Base-by-base conservation (phyloP, 1,140 invertebrate genomes). In the Latrodectus geometricus region DNA sequence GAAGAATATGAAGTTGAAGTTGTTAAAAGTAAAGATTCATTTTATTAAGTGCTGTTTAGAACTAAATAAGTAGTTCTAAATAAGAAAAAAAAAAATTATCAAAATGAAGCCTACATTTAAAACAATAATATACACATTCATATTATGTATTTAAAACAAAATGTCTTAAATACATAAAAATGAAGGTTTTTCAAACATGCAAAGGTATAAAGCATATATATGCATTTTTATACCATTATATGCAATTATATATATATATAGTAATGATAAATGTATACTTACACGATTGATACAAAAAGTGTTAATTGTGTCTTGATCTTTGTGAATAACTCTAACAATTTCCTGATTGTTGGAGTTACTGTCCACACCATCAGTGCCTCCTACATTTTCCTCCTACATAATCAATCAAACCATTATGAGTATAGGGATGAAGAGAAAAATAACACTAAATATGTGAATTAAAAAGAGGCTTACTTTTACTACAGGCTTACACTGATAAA, bases 241-340 rank as follows among this genome's bases (percentile, higher is more conserved):
- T n/a, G n/a, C n/a, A n/a, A n/a, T n/a, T n/a, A n/a, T n/a, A n/a
- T n/a, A n/a, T n/a, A n/a, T n/a, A n/a, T n/a, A n/a, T n/a, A n/a
- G n/a, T n/a, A n/a, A n/a, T n/a, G n/a, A n/a, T n/a, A n/a, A n/a
- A n/a, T n/a, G n/a, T n/a, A n/a, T 68, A 73, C 89, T 91, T 91
- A 96, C 96, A 92, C 95, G 94, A 93, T 98, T 99, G 69, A 99
- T 93, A 90, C 97, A 98, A 93, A 99, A 99, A 54, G 98, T 96
- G 88, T 97, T 95, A 88, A 99, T 99, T 83, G 97, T 97, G 91
- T 99, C 98, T 92, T 99, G 97, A 91, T 99, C 98, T 92, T 99
- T 99, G 91, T 99, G 98, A 87, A 99, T 98, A 88, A 99, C 97
- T 85, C 97, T 94, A 82, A 99, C 96, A 72, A 94, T 93, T 87